Evolutionary conservation across 2,888 invertebrate species (phyloP).

Genomic region (Cartodere bifasciata): DNA sequence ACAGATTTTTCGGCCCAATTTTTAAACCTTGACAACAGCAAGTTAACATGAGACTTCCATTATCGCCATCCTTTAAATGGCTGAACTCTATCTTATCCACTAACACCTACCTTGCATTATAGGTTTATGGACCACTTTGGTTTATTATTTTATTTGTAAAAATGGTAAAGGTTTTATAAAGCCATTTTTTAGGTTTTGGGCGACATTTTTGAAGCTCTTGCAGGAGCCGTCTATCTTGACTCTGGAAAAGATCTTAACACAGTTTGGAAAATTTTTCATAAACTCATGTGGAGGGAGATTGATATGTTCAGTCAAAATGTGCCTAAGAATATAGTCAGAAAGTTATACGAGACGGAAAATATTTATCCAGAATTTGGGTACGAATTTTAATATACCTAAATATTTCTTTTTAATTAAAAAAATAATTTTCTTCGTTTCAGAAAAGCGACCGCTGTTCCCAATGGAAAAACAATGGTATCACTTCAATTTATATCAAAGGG

Average conservation of each 20-base stretch:
- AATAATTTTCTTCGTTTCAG: conserved; percentile 17
- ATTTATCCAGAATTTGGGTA: conserved; percentile 64
- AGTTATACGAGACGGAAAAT: conserved; percentile 70
- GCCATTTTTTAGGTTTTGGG: conserved; percentile 53
- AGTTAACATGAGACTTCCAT: too few relatives aligned
- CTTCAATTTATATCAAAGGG: conserved; percentile 50
- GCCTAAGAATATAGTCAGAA: conserved; percentile 83
- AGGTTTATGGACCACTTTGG: background rate
- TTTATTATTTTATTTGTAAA: too few relatives aligned
- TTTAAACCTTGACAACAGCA: too few relatives aligned
- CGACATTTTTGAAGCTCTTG: conserved; percentile 84
- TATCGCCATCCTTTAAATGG: too few relatives aligned
- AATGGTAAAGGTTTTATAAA: too few relatives aligned
- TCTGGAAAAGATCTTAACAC: conserved; percentile 53
- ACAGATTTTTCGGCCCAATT: too few relatives aligned
- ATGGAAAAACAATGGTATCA: conserved; percentile 42
- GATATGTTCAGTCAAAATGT: conserved; percentile 66
- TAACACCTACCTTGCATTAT: too few relatives aligned
- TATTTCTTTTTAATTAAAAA: background rate
- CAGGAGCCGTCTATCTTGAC: conserved; percentile 86
- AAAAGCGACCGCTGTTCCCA: conserved; percentile 18
- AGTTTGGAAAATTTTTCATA: conserved; percentile 75
- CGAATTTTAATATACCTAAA: conserved; percentile 30
- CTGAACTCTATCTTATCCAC: too few relatives aligned
- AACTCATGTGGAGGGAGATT: conserved; percentile 78